Base-by-base conservation (phyloP, 2,888 invertebrate species). In the Encarsia formosa region DNA sequence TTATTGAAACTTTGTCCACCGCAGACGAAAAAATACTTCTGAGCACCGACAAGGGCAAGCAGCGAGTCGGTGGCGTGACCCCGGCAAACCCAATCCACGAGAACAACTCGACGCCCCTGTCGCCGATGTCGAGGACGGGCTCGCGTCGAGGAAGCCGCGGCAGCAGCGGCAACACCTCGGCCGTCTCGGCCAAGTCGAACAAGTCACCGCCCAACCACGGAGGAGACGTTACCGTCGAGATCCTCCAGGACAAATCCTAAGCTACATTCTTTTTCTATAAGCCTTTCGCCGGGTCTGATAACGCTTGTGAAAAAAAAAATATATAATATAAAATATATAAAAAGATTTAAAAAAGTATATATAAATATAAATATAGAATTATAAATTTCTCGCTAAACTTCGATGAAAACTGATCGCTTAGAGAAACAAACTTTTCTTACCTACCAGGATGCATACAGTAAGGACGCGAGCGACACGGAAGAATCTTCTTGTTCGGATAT, bases 141-240 rank as follows among this genome's bases (percentile, higher is more conserved):
- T 79, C 81, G 61, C 80, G 86, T 58, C 82, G 88, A 56, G 87
- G 86, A 56, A 89, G 88, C 56, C 82, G 85, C 68, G 84, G 84
- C 42, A 86, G 86, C 73, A 75, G 72, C 35, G 87, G 87, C 69
- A 88, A 85, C 63, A 85, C 86, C 49, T 88, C 88, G n/a, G 86
- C 83, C 44, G 79, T 84, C 23, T 88, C 88, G 22, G 75, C 83
- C 61, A 80, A 84, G 64, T 85, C 87, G 50, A 84, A 82, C 68
- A 83, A 70, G 56, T 69, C 70, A 18, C 67, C 68, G 20, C 69
- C 70, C 19, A 64, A 64, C 53, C 64, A 69, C 43, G 75, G 79
- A 62, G 83, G 84, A 65, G 82, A 79, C 68, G 85, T 89, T 57
- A 87, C 87, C 59, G 86, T 88, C 49, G 88, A 89, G 77, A 84